Conservation (phyloP, 2,888 invertebrate species). For the Gisinianus flammeolus region DNA sequence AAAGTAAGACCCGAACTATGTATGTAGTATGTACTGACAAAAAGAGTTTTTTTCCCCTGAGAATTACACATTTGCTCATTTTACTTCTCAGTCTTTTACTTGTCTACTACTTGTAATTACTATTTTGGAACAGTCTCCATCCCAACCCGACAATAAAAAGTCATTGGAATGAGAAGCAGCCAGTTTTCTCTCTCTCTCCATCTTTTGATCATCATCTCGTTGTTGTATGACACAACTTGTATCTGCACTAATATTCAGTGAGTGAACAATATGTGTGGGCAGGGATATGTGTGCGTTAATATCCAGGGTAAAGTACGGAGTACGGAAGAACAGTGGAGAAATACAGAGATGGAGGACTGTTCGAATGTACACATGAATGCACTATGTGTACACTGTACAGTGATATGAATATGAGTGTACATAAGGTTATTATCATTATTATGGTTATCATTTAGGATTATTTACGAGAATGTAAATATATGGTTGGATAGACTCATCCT, state of each 20-base stretch:
- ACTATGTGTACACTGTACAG: neutral
- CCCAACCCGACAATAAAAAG: neutral
- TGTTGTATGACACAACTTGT: too few relatives aligned
- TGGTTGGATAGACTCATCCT: constrained; percentile 26
- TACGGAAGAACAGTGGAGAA: neutral
- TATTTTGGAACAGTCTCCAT: neutral
- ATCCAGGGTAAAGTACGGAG: constrained; percentile 14
- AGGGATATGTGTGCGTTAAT: constrained; percentile 12
- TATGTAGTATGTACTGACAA: too few relatives aligned
- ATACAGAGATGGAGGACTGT: too few relatives aligned
- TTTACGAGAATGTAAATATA: constrained; percentile 33
- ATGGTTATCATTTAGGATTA: constrained; percentile 40
- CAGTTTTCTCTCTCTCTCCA: too few relatives aligned
- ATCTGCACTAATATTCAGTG: too few relatives aligned
- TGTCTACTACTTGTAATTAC: too few relatives aligned
- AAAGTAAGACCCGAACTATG: too few relatives aligned
- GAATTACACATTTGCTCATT: too few relatives aligned
- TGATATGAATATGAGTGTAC: constrained; percentile 21
- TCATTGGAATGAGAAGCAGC: constrained; percentile 20
- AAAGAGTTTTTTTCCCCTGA: too few relatives aligned
- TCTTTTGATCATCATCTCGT: too few relatives aligned
- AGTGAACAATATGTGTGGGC: constrained; percentile 14
- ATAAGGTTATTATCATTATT: constrained; percentile 34
- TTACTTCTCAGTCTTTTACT: too few relatives aligned
- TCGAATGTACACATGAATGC: too few relatives aligned